These are phyloP conservation scores for Notospermus geniculatus DNA, from an alignment of 1,140 invertebrate species.

Conservation along the genomic window DNA sequence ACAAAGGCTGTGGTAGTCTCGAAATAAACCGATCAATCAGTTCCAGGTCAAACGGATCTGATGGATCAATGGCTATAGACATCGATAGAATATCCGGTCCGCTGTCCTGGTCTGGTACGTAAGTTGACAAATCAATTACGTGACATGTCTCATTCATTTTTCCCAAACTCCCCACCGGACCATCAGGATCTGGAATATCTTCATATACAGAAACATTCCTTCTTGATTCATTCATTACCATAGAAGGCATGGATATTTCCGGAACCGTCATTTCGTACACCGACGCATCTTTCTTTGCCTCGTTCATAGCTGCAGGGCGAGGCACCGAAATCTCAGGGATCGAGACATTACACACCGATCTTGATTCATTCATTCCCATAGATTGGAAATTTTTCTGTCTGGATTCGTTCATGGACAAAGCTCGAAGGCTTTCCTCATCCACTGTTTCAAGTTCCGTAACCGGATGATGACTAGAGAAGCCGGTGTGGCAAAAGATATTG, in stretches of 20 bases:
- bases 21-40: constrained; percentile 36
- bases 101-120: constrained; percentile 31
- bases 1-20: constrained; percentile 32
- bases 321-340: not conserved
- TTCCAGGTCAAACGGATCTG: constrained; percentile 49
- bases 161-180: not conserved
- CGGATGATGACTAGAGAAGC: no score
- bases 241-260: no score
- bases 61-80: constrained; percentile 39
- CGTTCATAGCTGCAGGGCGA: no score
- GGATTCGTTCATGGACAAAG: constrained; percentile 3
- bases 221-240: not conserved
- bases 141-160: constrained; percentile 29
- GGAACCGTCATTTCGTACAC: no score
- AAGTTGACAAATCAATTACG: constrained; percentile 37
- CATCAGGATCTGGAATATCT: not conserved
- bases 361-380: not conserved
- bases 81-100: constrained; percentile 22
- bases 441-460: no score
- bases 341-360: not conserved
- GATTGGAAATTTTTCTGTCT: not conserved
- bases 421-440: no score
- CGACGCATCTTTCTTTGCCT: no score
- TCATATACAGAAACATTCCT: not conserved
- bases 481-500: not conserved